Evolutionary conservation across 2,113 vertebrate genomes (phyloP).

Genomic region (Pomatostomus ruficeps): DNA sequence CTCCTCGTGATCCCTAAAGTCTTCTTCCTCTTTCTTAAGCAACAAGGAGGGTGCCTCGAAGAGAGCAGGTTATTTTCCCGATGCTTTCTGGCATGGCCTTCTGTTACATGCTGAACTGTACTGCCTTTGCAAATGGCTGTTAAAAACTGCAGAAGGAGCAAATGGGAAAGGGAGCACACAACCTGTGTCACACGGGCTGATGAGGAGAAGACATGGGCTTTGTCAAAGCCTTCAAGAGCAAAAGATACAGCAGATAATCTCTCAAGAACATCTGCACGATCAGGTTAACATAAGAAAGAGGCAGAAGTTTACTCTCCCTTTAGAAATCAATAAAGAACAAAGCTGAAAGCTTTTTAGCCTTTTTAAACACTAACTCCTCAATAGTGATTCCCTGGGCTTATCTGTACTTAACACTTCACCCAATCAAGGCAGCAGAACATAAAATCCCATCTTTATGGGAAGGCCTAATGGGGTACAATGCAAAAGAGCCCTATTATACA

Average conservation of each 20-base stretch:
- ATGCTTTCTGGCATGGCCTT: neutral
- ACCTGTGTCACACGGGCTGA: neutral
- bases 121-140: neutral
- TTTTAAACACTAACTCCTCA: neutral
- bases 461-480: neutral
- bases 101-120: neutral
- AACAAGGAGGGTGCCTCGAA: neutral
- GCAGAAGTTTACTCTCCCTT: neutral
- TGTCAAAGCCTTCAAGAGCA: neutral
- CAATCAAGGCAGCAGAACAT: neutral
- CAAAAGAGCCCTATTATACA: neutral
- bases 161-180: neutral
- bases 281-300: neutral
- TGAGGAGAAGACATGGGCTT: neutral
- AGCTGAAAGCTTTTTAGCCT: neutral
- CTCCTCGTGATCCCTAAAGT: neutral
- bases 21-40: neutral
- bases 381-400: neutral
- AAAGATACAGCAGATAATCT: neutral
- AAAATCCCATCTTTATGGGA: neutral
- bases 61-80: neutral
- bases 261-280: neutral
- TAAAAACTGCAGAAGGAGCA: neutral
- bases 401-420: neutral
- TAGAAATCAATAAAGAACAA: neutral